Base-by-base conservation (phyloP, 2,888 invertebrate genomes). In the Zootermopsis nevadensis region DNA sequence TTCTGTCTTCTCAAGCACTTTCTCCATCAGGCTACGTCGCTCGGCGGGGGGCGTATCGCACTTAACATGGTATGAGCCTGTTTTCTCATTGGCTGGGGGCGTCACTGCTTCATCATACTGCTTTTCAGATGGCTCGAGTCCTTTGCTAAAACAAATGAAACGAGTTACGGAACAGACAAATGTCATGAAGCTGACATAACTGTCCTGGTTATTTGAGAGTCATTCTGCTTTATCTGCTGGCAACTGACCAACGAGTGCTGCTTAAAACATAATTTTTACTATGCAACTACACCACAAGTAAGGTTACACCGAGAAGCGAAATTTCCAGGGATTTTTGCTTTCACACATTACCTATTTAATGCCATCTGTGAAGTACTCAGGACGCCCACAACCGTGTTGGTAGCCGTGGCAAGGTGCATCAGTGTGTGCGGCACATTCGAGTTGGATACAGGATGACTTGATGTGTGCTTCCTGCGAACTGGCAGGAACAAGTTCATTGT, bases 11-110 rank as follows among this genome's bases (percentile, higher is more conserved):
- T 87, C 87, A 85, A 87, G 88, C 2, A 90, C 89, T 86, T 88
- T 88, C 27, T 87, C 90, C 76, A 93, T 88, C 83, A 93, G 88
- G 87, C 92, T 93, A 87, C 92, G 93, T 24, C 93, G 90, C 85
- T 93, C 92, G 87, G 91, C 87, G 86, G 92, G 92, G 0, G 94
- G 94, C 12, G 93, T 94, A 85, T 93, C 92, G 60, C 92, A 90
- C 87, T 93, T 93, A 35, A 91, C 87, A 83, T 91, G 89, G 86
- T 93, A 92, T n/a, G 87, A 90, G 76, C n/a, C n/a, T 27, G 60
- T 27, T n/a, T 1, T n/a, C 60, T 60, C 60, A 27, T n/a, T 60
- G 60, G 60, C n/a, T 8, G 60, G 60, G n/a, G 60, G 60, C 27
- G n/a, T 6, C 27, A n/a, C n/a, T 27, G 60, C 4, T 8, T 60